Evolutionary conservation across 2,113 vertebrate genomes (phyloP).

Genomic region (Arenaria interpres): DNA sequence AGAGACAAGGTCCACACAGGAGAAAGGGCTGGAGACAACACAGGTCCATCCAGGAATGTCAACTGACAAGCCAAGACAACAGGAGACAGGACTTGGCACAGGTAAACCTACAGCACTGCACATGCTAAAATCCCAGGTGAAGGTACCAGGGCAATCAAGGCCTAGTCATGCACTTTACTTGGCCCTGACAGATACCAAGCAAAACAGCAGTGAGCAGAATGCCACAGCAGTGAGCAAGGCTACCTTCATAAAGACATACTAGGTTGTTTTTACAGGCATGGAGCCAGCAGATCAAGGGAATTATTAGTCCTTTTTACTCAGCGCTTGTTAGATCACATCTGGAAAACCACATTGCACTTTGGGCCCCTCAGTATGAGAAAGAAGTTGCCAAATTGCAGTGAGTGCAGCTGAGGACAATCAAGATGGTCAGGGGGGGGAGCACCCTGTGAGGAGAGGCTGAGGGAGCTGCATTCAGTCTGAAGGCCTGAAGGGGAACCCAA

Average conservation of each 20-base stretch:
- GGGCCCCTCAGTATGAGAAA: background rate
- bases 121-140: background rate
- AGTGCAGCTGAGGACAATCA: background rate
- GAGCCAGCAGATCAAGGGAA: background rate
- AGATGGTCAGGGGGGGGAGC: background rate
- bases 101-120: background rate
- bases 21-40: background rate
- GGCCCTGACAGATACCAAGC: background rate
- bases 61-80: background rate
- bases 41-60: background rate
- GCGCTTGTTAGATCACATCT: background rate
- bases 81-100: background rate
- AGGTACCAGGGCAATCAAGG: background rate
- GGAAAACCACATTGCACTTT: background rate
- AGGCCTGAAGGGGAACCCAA: background rate
- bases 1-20: background rate
- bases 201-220: background rate
- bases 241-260: background rate
- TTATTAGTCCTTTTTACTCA: background rate
- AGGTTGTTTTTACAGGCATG: background rate
- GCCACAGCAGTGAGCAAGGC: background rate
- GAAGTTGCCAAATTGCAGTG: background rate
- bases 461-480: background rate
- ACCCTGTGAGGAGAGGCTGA: background rate
- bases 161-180: background rate